Conservation (phyloP, 2,113 vertebrate genomes). For the Eurystomus gularis region DNA sequence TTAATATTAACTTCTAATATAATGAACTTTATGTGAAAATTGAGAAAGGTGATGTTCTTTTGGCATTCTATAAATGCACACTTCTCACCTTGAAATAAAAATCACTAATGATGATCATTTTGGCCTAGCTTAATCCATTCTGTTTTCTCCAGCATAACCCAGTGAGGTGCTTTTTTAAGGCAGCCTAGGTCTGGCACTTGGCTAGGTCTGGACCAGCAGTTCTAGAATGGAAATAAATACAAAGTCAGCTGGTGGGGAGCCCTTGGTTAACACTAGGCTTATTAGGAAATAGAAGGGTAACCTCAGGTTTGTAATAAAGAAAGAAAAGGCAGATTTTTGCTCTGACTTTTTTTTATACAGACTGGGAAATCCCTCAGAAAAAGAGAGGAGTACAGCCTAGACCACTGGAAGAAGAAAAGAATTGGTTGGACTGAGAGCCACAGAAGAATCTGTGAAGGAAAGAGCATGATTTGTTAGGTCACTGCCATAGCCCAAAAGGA, state of each 20-base stretch:
- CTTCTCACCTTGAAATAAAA: background rate
- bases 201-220: background rate
- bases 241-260: background rate
- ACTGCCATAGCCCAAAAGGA: background rate
- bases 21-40: background rate
- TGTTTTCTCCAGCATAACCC: background rate
- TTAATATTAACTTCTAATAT: background rate
- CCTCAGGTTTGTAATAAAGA: background rate
- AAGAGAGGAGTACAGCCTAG: background rate
- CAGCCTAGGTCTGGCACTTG: background rate
- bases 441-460: background rate
- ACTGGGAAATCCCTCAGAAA: background rate
- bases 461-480: background rate
- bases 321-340: background rate
- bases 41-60: background rate
- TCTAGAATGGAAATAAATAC: background rate
- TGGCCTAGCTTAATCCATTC: background rate
- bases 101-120: background rate
- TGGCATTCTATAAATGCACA: background rate
- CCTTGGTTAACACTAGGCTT: background rate
- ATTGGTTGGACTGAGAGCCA: background rate
- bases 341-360: background rate
- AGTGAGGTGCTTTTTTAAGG: background rate
- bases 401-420: background rate
- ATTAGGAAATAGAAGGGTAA: background rate